phyloP scores from a whole-genome alignment of 1,140 invertebrate species.

The Ditylenchus dipsaci region DNA sequence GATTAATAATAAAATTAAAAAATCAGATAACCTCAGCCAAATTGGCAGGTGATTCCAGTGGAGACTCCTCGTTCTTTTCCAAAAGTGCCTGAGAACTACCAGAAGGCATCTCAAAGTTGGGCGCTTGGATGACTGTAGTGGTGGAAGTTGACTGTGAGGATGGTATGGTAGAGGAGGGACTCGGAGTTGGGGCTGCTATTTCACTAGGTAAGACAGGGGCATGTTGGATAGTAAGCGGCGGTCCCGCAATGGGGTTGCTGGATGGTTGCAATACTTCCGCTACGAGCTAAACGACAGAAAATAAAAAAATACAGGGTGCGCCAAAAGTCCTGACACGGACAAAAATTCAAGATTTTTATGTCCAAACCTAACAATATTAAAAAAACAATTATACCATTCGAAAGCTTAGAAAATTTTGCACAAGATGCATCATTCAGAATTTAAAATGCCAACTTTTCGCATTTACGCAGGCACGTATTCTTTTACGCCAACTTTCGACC shows the following conservation, averaged over 20 bases:
- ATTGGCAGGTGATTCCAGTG: not conserved
- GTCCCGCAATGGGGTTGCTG: not conserved
- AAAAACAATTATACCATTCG: too few species aligned
- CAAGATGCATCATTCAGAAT: too few species aligned
- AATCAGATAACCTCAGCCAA: not conserved
- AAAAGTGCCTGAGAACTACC: not conserved
- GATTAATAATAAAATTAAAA: not conserved
- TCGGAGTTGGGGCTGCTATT: not conserved
- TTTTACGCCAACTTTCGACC: too few species aligned
- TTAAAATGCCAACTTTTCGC: too few species aligned
- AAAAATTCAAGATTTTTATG: too few species aligned
- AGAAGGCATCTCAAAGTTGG: not conserved
- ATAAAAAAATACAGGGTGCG: not conserved
- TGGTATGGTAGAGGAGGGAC: conserved; percentile 2
- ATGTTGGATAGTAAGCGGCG: not conserved
- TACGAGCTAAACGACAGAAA: not conserved
- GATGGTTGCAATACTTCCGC: not conserved
- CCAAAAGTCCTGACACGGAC: too few species aligned
- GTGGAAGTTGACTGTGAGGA: not conserved
- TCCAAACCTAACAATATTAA: too few species aligned
- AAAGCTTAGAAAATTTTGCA: too few species aligned
- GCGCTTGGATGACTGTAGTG: conserved; percentile 9
- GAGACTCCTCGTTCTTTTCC: not conserved
- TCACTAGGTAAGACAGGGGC: too few species aligned
- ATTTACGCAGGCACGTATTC: too few species aligned